phyloP scores from a whole-genome alignment of 2,113 vertebrate species.

The Eudorcas thomsonii region DNA sequence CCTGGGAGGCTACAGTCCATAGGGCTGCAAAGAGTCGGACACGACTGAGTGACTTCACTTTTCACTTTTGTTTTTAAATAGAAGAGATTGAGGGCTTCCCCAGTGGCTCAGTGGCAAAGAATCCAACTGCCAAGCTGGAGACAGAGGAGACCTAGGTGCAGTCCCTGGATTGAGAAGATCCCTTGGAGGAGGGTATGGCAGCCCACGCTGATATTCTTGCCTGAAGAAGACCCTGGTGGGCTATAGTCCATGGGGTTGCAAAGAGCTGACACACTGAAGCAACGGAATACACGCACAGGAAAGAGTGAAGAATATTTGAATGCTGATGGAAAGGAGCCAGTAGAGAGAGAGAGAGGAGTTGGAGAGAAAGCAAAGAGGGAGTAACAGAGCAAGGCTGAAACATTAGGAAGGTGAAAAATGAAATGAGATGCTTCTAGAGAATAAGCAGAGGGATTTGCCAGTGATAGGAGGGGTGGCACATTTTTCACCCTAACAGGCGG shows the following conservation, averaged over 20 bases:
- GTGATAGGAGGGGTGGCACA: fast-evolving
- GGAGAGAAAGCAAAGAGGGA: background rate
- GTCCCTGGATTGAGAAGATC: background rate
- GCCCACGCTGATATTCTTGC: background rate
- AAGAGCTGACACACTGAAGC: background rate
- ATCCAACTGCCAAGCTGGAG: background rate
- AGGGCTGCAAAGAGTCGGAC: background rate
- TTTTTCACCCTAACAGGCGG: background rate
- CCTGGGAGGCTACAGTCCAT: background rate
- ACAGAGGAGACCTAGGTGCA: background rate
- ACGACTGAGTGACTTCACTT: background rate
- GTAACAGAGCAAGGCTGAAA: background rate
- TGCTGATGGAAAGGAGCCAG: background rate
- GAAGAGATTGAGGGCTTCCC: background rate
- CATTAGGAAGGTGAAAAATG: background rate
- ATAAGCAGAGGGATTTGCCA: background rate
- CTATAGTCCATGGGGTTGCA: background rate
- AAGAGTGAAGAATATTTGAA: background rate
- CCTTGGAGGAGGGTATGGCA: background rate
- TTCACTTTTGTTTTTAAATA: background rate
- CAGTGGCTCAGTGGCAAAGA: background rate
- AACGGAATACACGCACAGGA: background rate
- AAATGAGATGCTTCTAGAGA: background rate
- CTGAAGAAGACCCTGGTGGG: background rate
- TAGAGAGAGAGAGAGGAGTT: background rate